Base-by-base conservation (phyloP, 2,797 vertebrate genomes). In the Meda fulgida region DNA sequence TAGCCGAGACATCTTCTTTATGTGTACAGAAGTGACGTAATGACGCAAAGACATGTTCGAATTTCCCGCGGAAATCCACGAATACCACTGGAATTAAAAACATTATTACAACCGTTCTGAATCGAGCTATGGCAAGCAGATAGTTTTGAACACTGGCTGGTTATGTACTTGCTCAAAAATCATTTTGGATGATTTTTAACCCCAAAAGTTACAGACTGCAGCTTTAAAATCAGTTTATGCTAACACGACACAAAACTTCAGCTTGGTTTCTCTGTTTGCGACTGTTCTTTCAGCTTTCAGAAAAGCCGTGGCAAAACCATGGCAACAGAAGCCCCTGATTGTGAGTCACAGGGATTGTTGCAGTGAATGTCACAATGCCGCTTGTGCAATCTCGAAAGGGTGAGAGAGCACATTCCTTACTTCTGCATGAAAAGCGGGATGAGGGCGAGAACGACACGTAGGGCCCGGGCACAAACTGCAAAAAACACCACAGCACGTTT, bases 321-420 rank as follows among this genome's bases (percentile, higher is more conserved):
- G 83, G 80, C 85, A 87, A 89, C 87, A 81, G 46, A 46, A 82
- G 29, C 63, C 75, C 67, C 55, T 73, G 48, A 83, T 69, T 67
- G 76, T 85, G 69, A 83, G 43, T 87, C 79, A 29, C 53, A 63
- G 29, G 66, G 84, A 84, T 67, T 85, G 77, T 81, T 78, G 71
- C 69, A 77, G 53, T 63, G 36, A 85, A 80, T 84, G 78, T 82
- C 84, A 86, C 87, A 87, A 78, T 46, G 7, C 36, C 43, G 58
- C n/a, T 87, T 87, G 38, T 46, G 13, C 66, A 85, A 86, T 76
- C 81, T 77, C 70, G 10, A 71, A 26, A 78, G 55, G 55, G 69
- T 51, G 77, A 85, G 43, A 85, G 77, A 65, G 55, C 77, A 85
- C 29, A 51, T 80, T 85, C 86, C 84, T 84, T 23, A 23, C 79